These are phyloP conservation scores for Sylvicola cinctus DNA, from an alignment of 2,888 invertebrate genomes.

Conservation along the genomic window DNA sequence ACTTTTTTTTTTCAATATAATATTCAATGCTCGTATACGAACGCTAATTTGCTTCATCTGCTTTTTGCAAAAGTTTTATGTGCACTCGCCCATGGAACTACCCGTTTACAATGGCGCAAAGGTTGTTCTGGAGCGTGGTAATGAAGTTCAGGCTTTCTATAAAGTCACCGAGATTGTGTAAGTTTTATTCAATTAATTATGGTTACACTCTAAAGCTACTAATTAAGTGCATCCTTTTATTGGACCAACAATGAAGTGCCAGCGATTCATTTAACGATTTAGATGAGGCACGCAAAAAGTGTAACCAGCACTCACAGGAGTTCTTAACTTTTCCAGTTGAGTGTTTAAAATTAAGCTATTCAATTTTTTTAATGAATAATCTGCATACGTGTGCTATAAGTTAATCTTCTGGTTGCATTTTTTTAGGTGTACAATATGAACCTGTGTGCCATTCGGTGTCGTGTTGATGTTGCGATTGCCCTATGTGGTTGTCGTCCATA, in stretches of 20 bases:
- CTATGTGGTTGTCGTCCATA: slow-evolving; percentile 34
- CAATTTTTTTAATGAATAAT: slow-evolving; percentile 21
- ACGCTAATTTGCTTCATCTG: too few species aligned
- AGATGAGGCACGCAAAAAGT: too few species aligned
- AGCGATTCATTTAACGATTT: too few species aligned
- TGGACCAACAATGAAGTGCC: slow-evolving; percentile 17
- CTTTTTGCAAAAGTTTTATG: too few species aligned
- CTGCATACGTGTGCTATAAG: slow-evolving; percentile 12
- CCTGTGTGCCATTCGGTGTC: slow-evolving; percentile 27
- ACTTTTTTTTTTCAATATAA: too few species aligned
- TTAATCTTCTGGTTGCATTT: too few species aligned
- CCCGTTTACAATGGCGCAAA: not conserved
- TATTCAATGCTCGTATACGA: too few species aligned
- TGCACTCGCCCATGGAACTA: not conserved
- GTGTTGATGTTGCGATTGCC: slow-evolving; percentile 27
- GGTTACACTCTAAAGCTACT: not conserved
- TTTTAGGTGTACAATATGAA: slow-evolving; percentile 19
- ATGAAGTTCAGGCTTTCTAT: not conserved
- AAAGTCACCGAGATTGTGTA: not conserved
- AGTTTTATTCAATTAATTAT: not conserved
- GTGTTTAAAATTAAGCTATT: too few species aligned
- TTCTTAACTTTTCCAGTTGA: slow-evolving; percentile 25
- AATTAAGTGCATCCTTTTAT: slow-evolving; percentile 13
- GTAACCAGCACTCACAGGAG: too few species aligned
- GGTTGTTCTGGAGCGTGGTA: not conserved